These are phyloP conservation scores for Hybognathus amarus DNA, from an alignment of 2,797 vertebrate genomes.

Conservation along the genomic window DNA sequence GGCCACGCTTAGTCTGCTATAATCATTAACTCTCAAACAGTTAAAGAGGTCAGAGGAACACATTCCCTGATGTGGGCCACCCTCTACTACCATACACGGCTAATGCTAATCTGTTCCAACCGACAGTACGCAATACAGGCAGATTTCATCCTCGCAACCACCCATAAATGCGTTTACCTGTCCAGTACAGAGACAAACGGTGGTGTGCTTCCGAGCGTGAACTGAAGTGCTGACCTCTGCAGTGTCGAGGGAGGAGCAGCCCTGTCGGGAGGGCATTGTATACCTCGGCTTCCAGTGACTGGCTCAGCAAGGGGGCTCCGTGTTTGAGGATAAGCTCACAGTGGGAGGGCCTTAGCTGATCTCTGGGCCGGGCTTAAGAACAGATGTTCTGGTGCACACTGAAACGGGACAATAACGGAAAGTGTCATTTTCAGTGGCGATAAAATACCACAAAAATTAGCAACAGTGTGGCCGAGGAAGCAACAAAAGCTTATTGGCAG, in stretches of 20 bases:
- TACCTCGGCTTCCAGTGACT: not conserved
- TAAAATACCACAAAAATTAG: conserved; percentile 25
- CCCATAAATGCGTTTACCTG: not conserved
- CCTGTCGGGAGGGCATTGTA: conserved; percentile 68
- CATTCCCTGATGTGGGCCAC: conserved; percentile 54
- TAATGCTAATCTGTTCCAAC: conserved; percentile 64
- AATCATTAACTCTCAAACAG: conserved; percentile 61
- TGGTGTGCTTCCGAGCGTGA: conserved; percentile 67
- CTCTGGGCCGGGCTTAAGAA: not conserved
- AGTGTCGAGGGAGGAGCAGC: conserved; percentile 59
- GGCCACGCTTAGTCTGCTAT: conserved; percentile 54
- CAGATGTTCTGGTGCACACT: conserved; percentile 6
- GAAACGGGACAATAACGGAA: not conserved
- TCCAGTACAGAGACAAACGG: conserved; percentile 57
- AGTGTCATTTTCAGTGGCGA: not conserved
- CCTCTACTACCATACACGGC: conserved; percentile 58
- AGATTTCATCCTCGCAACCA: not conserved
- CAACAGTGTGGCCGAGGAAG: not conserved
- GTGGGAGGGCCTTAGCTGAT: not conserved
- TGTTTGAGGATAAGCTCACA: conserved; percentile 24
- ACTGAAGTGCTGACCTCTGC: conserved; percentile 73
- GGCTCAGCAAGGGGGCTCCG: not conserved
- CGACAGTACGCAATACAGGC: not conserved
- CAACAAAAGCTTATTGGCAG: conserved; percentile 5
- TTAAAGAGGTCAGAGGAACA: conserved; percentile 60